Conservation (phyloP, 1,140 invertebrate species). For the Drosophila ogumai region DNA sequence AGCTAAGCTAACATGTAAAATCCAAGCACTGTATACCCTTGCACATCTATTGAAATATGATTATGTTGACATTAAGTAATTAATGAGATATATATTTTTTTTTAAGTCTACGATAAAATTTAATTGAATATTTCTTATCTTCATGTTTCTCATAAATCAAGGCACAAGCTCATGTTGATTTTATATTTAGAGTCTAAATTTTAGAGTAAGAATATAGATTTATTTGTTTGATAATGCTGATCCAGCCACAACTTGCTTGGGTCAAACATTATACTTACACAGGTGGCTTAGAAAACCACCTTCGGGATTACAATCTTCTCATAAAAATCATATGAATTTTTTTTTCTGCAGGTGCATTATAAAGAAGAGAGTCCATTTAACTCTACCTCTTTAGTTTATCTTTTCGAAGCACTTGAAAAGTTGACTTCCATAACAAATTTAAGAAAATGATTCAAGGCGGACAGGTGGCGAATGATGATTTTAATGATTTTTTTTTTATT, state of each 20-base stretch:
- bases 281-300: too few species aligned
- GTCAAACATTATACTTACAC: too few species aligned
- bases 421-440: slow-evolving; percentile 2
- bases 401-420: slow-evolving; percentile 4
- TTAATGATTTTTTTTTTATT: slow-evolving; percentile 8
- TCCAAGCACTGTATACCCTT: background rate
- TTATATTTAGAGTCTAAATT: too few species aligned
- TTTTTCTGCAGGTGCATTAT: background rate
- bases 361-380: slow-evolving; percentile 7
- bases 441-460: slow-evolving; percentile 40
- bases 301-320: too few species aligned
- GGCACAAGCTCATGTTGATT: too few species aligned
- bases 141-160: too few species aligned
- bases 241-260: too few species aligned
- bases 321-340: too few species aligned
- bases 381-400: slow-evolving; percentile 4
- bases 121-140: too few species aligned
- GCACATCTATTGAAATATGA: background rate
- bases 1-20: background rate
- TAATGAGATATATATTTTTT: background rate
- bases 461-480: slow-evolving; percentile 27
- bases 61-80: background rate
- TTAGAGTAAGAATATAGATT: too few species aligned
- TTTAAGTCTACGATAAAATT: too few species aligned
- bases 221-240: too few species aligned